Evolutionary conservation across 2,888 invertebrate genomes (phyloP), one percentile per base, ranked within the genome.

Genomic region (Platycheirus rosarum): DNA sequence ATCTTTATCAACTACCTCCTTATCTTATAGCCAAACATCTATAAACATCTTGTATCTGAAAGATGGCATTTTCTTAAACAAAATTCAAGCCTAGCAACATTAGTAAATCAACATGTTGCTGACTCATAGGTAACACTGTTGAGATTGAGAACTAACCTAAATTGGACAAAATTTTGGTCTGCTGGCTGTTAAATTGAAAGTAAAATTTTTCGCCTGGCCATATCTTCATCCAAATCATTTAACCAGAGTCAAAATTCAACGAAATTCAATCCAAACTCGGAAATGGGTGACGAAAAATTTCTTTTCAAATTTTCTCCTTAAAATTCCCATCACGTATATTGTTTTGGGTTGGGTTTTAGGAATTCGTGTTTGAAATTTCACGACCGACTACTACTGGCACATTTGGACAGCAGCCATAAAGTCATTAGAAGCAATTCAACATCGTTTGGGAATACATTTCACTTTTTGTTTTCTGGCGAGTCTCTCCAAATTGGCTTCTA

Each of bases 391-490:
- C 78, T 40, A 48, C 8, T 18, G 8, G 66, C 62, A 68, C 35
- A 71, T 68, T 57, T 18, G 77, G 55, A 63, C 44, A 48, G 48
- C 48, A 65, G 77, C 57, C 68, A 40, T 66, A 57, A 60, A 60
- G 29, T 75, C 66, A 82, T 82, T 77, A 77, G 66, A 73, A 55
- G 49, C 46, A 77, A 82, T 73, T 82, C 62, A 70, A 70, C 71
- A 68, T 71, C 66, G 66, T 71, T 76, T 82, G 18, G 71, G 68
- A 48, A 40, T 48, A 49, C 77, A 55, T 82, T 82, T 82, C 77
- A 73, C 82, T 82, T 82, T 82, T 82, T 63, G 63, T 76, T 80
- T 66, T 80, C 76, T 65, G 76, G 80, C 76, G 57, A 42, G 35
- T 73, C 48, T 57, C 66, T 71, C 57, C 9, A 73, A 63, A 68